phyloP scores from a whole-genome alignment of 2,888 invertebrate genomes.

The Caenorhabditis parvicauda region DNA sequence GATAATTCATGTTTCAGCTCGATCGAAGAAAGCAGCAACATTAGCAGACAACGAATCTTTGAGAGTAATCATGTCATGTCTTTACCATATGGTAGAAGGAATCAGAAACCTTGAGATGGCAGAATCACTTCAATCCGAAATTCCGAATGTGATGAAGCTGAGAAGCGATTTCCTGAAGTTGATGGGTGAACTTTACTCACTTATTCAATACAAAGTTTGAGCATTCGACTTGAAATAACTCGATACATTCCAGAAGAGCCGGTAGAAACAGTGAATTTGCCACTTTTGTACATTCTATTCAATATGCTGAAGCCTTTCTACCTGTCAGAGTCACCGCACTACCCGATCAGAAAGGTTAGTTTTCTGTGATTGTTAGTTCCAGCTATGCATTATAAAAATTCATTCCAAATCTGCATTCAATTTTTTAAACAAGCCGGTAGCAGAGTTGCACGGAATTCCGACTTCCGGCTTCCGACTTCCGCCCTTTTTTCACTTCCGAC shows the following conservation, averaged over 20 bases:
- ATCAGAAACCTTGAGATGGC: slow-evolving; percentile 69
- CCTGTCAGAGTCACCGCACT: slow-evolving; percentile 90
- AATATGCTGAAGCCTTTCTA: slow-evolving; percentile 95
- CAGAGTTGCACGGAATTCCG: too few relatives aligned
- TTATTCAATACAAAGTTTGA: too few relatives aligned
- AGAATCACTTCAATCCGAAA: too few relatives aligned
- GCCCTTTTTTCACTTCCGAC: too few relatives aligned
- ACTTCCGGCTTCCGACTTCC: too few relatives aligned
- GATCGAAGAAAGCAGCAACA: slow-evolving; percentile 73
- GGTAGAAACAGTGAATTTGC: slow-evolving; percentile 40
- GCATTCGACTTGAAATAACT: too few relatives aligned
- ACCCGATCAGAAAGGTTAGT: slow-evolving; percentile 88
- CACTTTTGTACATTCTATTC: slow-evolving; percentile 74
- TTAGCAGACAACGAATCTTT: slow-evolving; percentile 86
- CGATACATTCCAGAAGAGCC: slow-evolving; percentile 46
- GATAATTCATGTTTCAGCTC: too few relatives aligned
- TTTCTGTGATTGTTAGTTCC: too few relatives aligned
- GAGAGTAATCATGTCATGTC: slow-evolving; percentile 84
- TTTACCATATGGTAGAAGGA: slow-evolving; percentile 92
- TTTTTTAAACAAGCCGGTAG: neutral
- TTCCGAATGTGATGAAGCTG: too few relatives aligned
- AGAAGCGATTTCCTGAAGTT: too few relatives aligned
- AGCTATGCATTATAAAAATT: too few relatives aligned
- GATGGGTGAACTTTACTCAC: slow-evolving; percentile 16
- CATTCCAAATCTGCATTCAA: neutral